A percentile compares a stretch with the other conserved stretches of the same genome.
phyloP scores from a whole-genome alignment of 2,113 vertebrate species.

The Galeopterus variegatus region DNA sequence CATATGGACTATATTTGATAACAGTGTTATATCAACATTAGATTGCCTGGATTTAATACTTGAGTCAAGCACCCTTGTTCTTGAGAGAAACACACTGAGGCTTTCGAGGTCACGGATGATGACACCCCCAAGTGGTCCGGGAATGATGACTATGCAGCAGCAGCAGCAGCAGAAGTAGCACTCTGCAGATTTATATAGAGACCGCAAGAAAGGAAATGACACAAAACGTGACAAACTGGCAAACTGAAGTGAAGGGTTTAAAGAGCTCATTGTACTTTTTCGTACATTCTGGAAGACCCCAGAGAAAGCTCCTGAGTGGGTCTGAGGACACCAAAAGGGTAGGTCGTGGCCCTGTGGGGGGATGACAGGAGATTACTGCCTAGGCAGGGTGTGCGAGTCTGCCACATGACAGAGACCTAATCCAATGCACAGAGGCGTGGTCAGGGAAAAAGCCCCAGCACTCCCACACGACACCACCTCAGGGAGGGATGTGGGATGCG shows the following conservation, averaged over 20 bases:
- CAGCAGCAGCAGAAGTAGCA: neutral
- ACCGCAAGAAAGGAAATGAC: neutral
- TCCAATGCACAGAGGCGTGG: neutral
- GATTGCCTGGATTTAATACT: neutral
- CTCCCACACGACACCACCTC: neutral
- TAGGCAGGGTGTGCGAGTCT: neutral
- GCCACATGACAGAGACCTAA: rapidly evolving
- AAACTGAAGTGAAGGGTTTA: neutral
- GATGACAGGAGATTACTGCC: neutral
- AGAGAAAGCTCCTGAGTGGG: neutral
- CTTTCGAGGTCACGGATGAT: neutral
- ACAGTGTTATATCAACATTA: neutral
- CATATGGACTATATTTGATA: neutral
- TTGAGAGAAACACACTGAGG: neutral
- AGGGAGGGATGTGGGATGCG: neutral
- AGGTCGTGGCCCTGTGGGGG: neutral
- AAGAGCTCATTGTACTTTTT: neutral
- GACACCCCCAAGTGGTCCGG: neutral
- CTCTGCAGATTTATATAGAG: neutral
- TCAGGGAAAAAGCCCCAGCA: neutral
- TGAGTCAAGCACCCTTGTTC: neutral
- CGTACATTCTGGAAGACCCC: neutral
- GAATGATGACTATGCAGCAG: neutral
- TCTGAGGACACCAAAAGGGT: neutral
- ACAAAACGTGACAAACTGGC: neutral